A percentile compares a stretch with the other conserved stretches of the same genome.
Conservation (phyloP, 2,797 vertebrate genomes). For the Bradypodion pumilum region DNA sequence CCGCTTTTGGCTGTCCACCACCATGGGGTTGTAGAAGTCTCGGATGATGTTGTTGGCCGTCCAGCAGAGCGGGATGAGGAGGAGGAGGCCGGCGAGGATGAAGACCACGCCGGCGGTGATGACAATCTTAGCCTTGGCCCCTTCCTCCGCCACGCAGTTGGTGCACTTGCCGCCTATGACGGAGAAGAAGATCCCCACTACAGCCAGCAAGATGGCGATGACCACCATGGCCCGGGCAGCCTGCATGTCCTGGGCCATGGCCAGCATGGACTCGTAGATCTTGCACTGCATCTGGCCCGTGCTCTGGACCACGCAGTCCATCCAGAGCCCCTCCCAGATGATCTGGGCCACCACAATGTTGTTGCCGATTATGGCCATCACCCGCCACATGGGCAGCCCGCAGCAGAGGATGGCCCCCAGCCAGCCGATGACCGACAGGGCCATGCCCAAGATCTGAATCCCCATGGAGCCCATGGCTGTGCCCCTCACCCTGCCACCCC, state of each 20-base stretch:
- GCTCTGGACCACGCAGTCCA: conserved; percentile 94
- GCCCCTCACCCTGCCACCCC: not conserved
- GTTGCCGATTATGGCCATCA: conserved; percentile 87
- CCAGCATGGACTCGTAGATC: conserved; percentile 89
- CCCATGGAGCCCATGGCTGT: conserved; percentile 88
- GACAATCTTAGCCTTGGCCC: conserved; percentile 85
- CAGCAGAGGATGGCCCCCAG: conserved; percentile 86
- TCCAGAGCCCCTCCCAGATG: conserved; percentile 95
- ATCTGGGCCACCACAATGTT: conserved; percentile 91
- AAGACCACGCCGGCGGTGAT: conserved; percentile 84
- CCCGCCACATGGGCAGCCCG: conserved; percentile 90
- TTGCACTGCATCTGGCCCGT: conserved; percentile 96
- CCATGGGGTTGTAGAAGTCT: conserved; percentile 91
- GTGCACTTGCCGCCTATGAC: conserved; percentile 90
- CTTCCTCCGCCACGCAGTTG: conserved; percentile 89
- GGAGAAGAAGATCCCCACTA: conserved; percentile 82
- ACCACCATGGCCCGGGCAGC: conserved; percentile 86
- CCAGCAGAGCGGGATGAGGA: conserved; percentile 89
- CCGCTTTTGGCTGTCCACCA: conserved; percentile 81
- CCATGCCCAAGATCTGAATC: conserved; percentile 88
- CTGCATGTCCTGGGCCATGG: conserved; percentile 88
- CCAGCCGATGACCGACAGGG: conserved; percentile 89
- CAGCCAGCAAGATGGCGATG: conserved; percentile 81
- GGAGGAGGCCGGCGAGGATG: conserved; percentile 80
- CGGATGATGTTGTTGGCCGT: conserved; percentile 85